Evolutionary conservation across 2,888 invertebrate genomes (phyloP), one percentile per base, ranked within the genome.

Genomic region (Rotaria macrura): DNA sequence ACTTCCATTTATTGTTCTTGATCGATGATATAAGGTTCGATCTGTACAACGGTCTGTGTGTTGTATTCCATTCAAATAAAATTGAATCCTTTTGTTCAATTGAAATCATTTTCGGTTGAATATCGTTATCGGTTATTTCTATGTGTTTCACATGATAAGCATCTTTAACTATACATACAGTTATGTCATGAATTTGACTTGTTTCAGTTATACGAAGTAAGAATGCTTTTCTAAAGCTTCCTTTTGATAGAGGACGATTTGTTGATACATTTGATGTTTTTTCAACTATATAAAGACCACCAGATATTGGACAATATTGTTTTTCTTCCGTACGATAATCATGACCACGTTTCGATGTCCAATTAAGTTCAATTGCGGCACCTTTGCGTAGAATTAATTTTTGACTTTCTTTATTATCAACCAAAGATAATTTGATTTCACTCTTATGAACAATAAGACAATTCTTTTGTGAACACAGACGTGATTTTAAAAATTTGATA

Each of bases 131-230:
- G 3, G 79, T 79, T 23, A 79, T 40, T 43, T 79, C 43, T 9
- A 79, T n/a, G 34, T 79, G n/a, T 43, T 43, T 25, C 1, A 43
- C 20, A n/a, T 43, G 23, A 43, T 43, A 79, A 14, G 43, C 43
- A 5, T 43, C n/a, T 79, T 79, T 40, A 20, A 79, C 6, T 43
- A 79, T 79, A 79, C 79, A 79, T 25, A 25, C 43, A 25, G 43
- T 40, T 7, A 79, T 79, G 43, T 79, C 79, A n/a, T 79, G 79
- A 43, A 79, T 79, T 43, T n/a, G 79, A 79, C 43, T 79, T 25
- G 79, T 43, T 25, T 79, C 79, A 79, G 79, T 79, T n/a, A 79
- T n/a, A 43, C 79, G 79, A n/a, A 79, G n/a, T 25, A 79, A 79
- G 43, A 43, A 79, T n/a, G 25, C n/a, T 43, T 43, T 79, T 3